A percentile compares a stretch with the other conserved stretches of the same genome.
Evolutionary conservation across 2,113 vertebrate species (phyloP).

Genomic region (Oncorhynchus gorbuscha): DNA sequence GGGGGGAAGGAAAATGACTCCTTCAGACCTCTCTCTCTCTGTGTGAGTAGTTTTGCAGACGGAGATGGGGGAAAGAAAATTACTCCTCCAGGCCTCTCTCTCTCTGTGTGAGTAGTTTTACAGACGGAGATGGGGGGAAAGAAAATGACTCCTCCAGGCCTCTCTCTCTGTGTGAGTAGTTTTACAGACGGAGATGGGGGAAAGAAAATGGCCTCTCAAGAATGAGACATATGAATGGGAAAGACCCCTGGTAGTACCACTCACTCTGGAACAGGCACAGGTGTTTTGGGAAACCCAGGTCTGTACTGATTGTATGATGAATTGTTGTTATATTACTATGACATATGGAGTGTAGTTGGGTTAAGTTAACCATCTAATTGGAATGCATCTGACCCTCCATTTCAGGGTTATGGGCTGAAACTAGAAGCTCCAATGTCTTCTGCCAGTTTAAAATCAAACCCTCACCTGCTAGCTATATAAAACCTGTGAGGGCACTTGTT

Average conservation of each 20-base stretch:
- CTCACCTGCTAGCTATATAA: constrained; percentile 63
- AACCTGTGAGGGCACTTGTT: constrained; percentile 46
- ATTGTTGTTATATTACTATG: neutral
- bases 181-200: constrained; percentile 54
- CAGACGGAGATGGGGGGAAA: neutral
- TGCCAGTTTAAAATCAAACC: constrained; percentile 63
- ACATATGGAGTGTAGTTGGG: constrained; percentile 1
- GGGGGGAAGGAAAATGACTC: neutral
- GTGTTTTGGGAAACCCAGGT: no score
- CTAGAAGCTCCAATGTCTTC: constrained; percentile 34
- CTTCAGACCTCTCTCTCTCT: no score
- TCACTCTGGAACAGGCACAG: neutral
- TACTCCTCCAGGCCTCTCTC: neutral
- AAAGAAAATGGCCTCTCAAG: constrained; percentile 24
- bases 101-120: no score
- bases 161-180: constrained; percentile 41
- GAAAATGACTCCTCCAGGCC: constrained; percentile 56
- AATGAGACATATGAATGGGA: constrained; percentile 8
- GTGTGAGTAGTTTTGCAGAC: no score
- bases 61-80: no score
- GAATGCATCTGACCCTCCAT: constrained; percentile 15
- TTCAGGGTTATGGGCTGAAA: constrained; percentile 19
- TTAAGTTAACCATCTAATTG: constrained; percentile 13
- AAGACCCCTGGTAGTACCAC: neutral
- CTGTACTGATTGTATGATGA: neutral